phyloP scores from a whole-genome alignment of 1,140 invertebrate genomes.

The Caenorhabditis elegans region DNA sequence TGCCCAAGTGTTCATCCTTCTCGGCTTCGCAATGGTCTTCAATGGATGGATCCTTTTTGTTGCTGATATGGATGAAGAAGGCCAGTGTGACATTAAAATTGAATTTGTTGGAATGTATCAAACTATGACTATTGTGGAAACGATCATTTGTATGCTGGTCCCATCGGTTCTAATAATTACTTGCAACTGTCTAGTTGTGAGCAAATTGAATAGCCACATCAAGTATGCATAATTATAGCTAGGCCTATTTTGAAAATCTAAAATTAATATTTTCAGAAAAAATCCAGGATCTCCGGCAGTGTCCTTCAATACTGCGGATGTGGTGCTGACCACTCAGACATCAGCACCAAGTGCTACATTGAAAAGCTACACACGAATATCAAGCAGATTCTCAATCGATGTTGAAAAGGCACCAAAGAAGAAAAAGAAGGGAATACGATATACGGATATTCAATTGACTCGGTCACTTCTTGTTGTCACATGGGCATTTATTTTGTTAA shows the following conservation, averaged over 20 bases:
- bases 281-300: slow-evolving; percentile 55
- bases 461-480: slow-evolving; percentile 64
- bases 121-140: slow-evolving; percentile 42
- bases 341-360: not conserved
- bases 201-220: slow-evolving; percentile 55
- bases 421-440: slow-evolving; percentile 50
- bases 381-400: slow-evolving; percentile 34
- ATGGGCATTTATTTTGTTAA: slow-evolving; percentile 64
- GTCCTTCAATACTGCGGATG: slow-evolving; percentile 61
- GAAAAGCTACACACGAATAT: slow-evolving; percentile 33
- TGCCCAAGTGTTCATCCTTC: slow-evolving; percentile 52
- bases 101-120: slow-evolving; percentile 57
- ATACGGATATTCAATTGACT: slow-evolving; percentile 62
- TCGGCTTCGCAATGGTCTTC: slow-evolving; percentile 53
- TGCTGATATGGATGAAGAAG: slow-evolving; percentile 51
- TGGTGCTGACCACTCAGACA: slow-evolving; percentile 56
- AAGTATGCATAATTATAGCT: slow-evolving; percentile 50
- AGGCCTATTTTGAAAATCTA: not conserved
- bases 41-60: slow-evolving; percentile 62
- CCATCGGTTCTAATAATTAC: slow-evolving; percentile 57
- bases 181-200: slow-evolving; percentile 58
- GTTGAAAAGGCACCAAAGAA: slow-evolving; percentile 10
- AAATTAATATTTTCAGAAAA: not conserved
- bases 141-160: slow-evolving; percentile 58
- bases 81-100: slow-evolving; percentile 57